A percentile compares a stretch with the other conserved stretches of the same genome.
Evolutionary conservation across 2,888 invertebrate species (phyloP).

Genomic region (Chelonus formosanus): DNA sequence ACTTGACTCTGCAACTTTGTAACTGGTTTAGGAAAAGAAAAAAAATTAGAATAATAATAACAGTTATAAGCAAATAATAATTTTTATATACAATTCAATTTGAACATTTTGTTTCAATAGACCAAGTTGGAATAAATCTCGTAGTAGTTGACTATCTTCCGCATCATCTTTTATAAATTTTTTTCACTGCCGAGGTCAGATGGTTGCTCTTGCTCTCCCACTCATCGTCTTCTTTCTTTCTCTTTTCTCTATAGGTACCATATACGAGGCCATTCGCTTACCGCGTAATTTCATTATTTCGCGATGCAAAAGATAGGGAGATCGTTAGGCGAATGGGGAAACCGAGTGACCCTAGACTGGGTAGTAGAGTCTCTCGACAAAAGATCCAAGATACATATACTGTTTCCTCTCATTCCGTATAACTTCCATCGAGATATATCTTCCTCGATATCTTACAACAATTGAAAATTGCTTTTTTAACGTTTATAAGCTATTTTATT

Average conservation of each 20-base stretch:
- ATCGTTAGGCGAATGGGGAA: conserved; percentile 49
- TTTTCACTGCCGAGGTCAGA: conserved; percentile 24
- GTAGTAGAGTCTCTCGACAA: conserved; percentile 8
- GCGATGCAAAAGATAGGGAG: conserved; percentile 51
- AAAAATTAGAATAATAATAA: background rate
- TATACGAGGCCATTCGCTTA: conserved; percentile 41
- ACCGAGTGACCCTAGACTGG: conserved; percentile 32
- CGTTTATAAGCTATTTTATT: background rate
- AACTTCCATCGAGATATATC: conserved; percentile 1
- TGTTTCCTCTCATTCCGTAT: background rate
- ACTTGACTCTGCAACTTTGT: background rate
- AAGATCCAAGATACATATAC: conserved; percentile 23
- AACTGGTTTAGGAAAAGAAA: too few relatives aligned
- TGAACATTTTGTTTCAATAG: background rate
- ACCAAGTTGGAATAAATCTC: conserved; percentile 14
- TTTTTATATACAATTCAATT: background rate
- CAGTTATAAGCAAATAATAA: background rate
- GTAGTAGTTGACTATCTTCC: conserved; percentile 2
- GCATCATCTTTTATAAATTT: conserved; percentile 24
- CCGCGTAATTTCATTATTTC: conserved; percentile 59
- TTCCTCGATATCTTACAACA: conserved; percentile 7
- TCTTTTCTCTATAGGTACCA: conserved; percentile 8
- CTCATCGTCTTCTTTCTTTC: conserved; percentile 21
- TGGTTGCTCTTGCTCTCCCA: conserved; percentile 26
- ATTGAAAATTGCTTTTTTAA: background rate